Base-by-base conservation (phyloP, 2,113 vertebrate genomes). In the Xenus cinereus region DNA sequence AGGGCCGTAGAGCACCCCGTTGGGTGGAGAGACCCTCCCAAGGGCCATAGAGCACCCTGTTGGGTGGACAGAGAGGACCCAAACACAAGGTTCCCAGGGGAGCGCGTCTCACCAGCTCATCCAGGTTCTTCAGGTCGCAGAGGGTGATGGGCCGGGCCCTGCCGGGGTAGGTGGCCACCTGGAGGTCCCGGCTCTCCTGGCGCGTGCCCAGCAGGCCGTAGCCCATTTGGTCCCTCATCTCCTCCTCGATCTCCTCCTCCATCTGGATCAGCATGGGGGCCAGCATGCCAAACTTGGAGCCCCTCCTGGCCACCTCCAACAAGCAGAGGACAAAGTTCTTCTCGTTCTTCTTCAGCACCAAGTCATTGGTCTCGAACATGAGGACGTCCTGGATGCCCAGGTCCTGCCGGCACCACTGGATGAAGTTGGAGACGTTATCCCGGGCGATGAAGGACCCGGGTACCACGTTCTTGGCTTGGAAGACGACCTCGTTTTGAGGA, bases 341-440 rank as follows among this genome's bases (percentile, higher is more conserved):
- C 98, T 99, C 99, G 9, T 99, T 99, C 98, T 98, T 99, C 48
- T 97, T 98, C 92, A 99, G 98, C 95, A 99, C 99, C 98, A 99
- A 51, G 98, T 99, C 99, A 23, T 99, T 99, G 17, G 99, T 99
- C 97, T 99, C 99, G 2, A 99, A 99, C 99, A 99, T 99, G 84
- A 99, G 98, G 53, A 99, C 99, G 22, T 99, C 99, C 51, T 99
- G 99, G 96, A 99, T 98, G 64, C 99, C 98, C 16, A 99, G 98
- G 97, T 99, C 99, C 57, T 98, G 97, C 1, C 99, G 98, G 98
- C 99, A 99, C 99, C 99, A 99, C 91, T 87, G 97, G 96, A 99
- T 99, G 98, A 99, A 99, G 89, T 99, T 99, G 94, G 99, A 99
- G 81, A 99, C 98, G 11, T 99, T 99, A 79, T 99, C 99, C 4